Evolutionary conservation across 2,113 vertebrate genomes (phyloP).

Genomic region (Hypanus sabinus): DNA sequence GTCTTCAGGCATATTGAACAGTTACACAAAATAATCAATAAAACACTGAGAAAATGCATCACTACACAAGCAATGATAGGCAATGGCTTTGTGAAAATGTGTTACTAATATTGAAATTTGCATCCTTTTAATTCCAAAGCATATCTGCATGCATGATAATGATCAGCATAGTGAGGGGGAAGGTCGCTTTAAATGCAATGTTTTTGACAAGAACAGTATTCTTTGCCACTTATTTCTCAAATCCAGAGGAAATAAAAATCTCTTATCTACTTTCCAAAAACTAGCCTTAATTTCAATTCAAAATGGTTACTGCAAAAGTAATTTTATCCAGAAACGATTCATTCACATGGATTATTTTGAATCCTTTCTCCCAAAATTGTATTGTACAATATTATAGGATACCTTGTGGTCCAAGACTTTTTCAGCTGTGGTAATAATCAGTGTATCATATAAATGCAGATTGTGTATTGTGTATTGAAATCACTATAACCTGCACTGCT

Average conservation of each 20-base stretch:
- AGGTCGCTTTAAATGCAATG: background rate
- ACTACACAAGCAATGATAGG: background rate
- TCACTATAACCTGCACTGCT: background rate
- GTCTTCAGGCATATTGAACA: background rate
- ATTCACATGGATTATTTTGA: background rate
- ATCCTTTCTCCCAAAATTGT: background rate
- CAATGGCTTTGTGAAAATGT: background rate
- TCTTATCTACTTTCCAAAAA: background rate
- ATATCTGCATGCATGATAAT: background rate
- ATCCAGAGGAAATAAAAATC: background rate
- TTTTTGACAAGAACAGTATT: background rate
- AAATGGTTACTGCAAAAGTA: background rate
- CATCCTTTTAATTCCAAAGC: background rate
- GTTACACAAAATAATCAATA: background rate
- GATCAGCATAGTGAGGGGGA: background rate
- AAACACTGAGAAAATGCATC: background rate
- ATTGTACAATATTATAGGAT: background rate
- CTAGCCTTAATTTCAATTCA: background rate
- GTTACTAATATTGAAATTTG: background rate
- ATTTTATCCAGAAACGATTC: background rate
- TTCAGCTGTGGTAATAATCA: background rate
- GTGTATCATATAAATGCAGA: background rate
- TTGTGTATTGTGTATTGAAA: background rate
- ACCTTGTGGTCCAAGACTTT: background rate
- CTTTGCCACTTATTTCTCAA: background rate